These are phyloP conservation scores for Drosophila funebris DNA, from an alignment of 1,140 invertebrate genomes.

Conservation along the genomic window DNA sequence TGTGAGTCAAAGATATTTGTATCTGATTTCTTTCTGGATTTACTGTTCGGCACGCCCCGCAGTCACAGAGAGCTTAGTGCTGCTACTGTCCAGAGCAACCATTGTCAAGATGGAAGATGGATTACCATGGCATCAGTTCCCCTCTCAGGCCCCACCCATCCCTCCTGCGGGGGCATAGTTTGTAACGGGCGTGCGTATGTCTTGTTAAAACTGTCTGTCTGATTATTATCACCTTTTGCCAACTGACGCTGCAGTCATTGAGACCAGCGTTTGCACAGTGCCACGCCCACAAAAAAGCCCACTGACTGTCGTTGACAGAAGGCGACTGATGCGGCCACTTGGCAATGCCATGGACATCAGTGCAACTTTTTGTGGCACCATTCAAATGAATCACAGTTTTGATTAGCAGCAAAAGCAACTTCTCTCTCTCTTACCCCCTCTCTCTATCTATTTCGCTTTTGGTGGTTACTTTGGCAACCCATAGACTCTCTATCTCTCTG, in stretches of 20 bases:
- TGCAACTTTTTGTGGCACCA: slow-evolving; percentile 15
- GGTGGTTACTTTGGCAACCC: slow-evolving; percentile 51
- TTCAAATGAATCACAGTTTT: slow-evolving; percentile 75
- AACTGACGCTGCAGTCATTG: slow-evolving; percentile 59
- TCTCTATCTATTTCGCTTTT: neutral
- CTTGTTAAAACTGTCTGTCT: slow-evolving; percentile 78
- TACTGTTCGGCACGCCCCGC: slow-evolving; percentile 41
- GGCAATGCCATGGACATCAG: slow-evolving; percentile 44
- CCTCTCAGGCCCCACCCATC: neutral
- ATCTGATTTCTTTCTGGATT: slow-evolving; percentile 71
- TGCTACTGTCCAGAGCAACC: slow-evolving; percentile 63
- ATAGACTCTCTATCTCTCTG: neutral
- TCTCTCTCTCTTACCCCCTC: neutral
- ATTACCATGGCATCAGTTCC: slow-evolving; percentile 54
- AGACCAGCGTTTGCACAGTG: slow-evolving; percentile 44
- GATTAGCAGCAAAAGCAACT: slow-evolving; percentile 63
- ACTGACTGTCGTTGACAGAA: too few relatives aligned
- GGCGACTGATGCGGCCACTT: neutral
- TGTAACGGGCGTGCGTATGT: slow-evolving; percentile 47
- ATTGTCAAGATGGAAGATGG: slow-evolving; percentile 69
- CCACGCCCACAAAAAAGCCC: slow-evolving; percentile 38
- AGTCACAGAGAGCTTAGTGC: neutral
- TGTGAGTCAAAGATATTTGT: slow-evolving; percentile 66
- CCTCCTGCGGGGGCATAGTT: neutral
- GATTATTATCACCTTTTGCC: slow-evolving; percentile 75